phyloP scores from a whole-genome alignment of 2,113 vertebrate species.

The Ochotona princeps region DNA sequence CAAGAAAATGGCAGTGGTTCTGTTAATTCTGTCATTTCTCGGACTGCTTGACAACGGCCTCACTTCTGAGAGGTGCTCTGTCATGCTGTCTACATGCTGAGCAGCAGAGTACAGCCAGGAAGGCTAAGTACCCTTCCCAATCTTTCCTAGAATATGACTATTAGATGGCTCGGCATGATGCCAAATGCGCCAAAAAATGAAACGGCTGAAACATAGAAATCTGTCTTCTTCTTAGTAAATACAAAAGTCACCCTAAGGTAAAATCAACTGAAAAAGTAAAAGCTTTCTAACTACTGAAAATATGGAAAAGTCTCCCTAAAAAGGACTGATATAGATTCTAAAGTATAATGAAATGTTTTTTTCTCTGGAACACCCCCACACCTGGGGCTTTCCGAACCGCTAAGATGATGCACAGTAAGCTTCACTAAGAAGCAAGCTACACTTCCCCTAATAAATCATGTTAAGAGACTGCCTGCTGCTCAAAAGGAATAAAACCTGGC shows the following conservation, averaged over 20 bases:
- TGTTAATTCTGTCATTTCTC: neutral
- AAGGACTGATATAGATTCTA: too few relatives aligned
- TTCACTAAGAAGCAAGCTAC: too few relatives aligned
- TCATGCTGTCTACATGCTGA: neutral
- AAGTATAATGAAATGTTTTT: too few relatives aligned
- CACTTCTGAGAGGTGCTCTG: neutral
- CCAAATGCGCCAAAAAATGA: neutral
- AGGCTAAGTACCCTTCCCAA: neutral
- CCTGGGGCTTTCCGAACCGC: too few relatives aligned
- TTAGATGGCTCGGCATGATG: neutral
- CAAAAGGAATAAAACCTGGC: too few relatives aligned
- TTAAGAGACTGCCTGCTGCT: too few relatives aligned
- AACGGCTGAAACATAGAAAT: neutral
- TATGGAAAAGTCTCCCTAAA: constrained; percentile 34
- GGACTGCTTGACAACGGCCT: neutral
- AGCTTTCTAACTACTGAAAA: constrained; percentile 30
- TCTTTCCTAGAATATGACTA: neutral
- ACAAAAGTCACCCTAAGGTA: neutral
- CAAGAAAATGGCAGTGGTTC: neutral
- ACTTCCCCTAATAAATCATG: too few relatives aligned
- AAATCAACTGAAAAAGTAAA: neutral
- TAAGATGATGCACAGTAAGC: too few relatives aligned
- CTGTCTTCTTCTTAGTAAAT: neutral
- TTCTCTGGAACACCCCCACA: too few relatives aligned
- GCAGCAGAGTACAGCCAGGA: neutral